Base-by-base conservation (phyloP, 2,888 invertebrate species). In the Catotricha subobsoleta region DNA sequence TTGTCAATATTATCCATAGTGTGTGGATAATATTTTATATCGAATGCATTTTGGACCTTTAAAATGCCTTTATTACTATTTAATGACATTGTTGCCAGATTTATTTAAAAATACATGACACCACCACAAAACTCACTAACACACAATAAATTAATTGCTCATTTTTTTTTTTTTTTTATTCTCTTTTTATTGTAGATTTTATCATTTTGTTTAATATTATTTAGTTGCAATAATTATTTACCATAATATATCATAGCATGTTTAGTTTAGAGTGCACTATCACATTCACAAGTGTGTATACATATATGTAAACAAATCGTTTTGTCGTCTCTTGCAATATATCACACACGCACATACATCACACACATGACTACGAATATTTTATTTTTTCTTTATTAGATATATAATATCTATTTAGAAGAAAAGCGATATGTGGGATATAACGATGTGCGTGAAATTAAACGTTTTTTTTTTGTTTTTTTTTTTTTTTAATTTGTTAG, bases 51-150 rank as follows among this genome's bases (percentile, higher is more conserved):
- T n/a, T n/a, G n/a, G n/a, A n/a, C n/a, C n/a, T 34, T 21, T 34
- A 34, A 34, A 20, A 34, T 34, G 34, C 13, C n/a, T 34, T 34
- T 34, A 34, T 34, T 21, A 34, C 34, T 34, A 20, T 34, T 34
- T 21, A 34, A 34, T 21, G 34, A 34, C 34, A 34, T 34, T n/a
- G 13, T 34, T 34, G n/a, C 34, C 34, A 34, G 21, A 34, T 21
- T 19, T 20, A 21, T 21, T 34, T 34, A 34, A 20, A 34, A 13
- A 21, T 21, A 34, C 20, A 34, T 34, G 20, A 3, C n/a, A n/a
- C n/a, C n/a, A n/a, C n/a, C n/a, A n/a, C n/a, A n/a, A n/a, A n/a
- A n/a, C n/a, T n/a, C n/a, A n/a, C n/a, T n/a, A n/a, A n/a, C n/a
- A n/a, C n/a, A n/a, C n/a, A n/a, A n/a, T n/a, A n/a, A n/a, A n/a